Evolutionary conservation across 2,888 invertebrate species (phyloP), one percentile per base, ranked within the genome.

Genomic region (Eledone cirrhosa): DNA sequence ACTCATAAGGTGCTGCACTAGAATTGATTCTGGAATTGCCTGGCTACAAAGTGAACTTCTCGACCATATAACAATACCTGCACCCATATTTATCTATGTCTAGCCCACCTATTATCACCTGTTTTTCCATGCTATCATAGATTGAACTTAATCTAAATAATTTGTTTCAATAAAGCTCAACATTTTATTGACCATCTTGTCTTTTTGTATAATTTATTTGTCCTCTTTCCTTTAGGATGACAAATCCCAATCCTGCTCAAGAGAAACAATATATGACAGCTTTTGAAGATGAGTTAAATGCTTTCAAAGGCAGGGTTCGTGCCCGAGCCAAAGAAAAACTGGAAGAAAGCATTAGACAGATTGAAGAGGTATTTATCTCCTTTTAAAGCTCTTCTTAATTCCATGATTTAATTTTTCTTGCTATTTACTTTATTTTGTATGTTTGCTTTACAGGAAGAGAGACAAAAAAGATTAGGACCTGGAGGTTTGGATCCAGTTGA

Each of bases 401-500:
- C 41, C 41, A 41, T 29, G 13, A 29, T 29, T 67, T 67, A 19
- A 29, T 1, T 13, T 22, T 75, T 47, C 48, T 47, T 48, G 24
- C 13, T 5, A 16, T 27, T n/a, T 14, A 53, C 19, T 69, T 29
- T 19, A n/a, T 24, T 13, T 13, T 31, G 53, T 19, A n/a, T 67
- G 48, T 80, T 75, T 79, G 67, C 59, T 22, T 82, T 84, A 24
- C 82, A 97, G 91, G 96, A 97, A 89, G 97, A 97, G 86, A 92
- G 94, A 79, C 92, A 95, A 88, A 94, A 94, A 78, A 93, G 98
- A 48, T 92, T 98, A 19, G 98, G 99, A 0, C 99, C 99, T 0
- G 99, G 99, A n/a, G 99, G 99, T 0, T 92, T 99, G 24, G 99
- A 99, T 91, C 99, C 99, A 0, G 93, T 96, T 7, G 99, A 99